phyloP scores from a whole-genome alignment of 2,888 invertebrate genomes.

The Leptodirus hochenwartii region DNA sequence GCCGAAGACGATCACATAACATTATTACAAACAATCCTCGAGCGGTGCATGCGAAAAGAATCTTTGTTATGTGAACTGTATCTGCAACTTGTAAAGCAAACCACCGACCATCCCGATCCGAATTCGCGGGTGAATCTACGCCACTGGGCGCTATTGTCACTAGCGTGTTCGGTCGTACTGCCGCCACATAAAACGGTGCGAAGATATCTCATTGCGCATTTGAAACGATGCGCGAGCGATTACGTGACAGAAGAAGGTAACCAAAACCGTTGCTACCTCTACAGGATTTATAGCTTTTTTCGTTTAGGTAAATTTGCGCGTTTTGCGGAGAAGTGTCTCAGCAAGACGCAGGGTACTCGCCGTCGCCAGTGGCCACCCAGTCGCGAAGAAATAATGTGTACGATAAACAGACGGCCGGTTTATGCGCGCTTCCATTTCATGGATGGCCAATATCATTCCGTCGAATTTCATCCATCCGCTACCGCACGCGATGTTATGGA shows the following conservation, averaged over 20 bases:
- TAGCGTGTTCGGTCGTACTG: slow-evolving; percentile 65
- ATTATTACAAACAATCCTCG: slow-evolving; percentile 75
- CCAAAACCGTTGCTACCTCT: not conserved
- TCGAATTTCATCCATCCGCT: slow-evolving; percentile 89
- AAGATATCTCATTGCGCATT: slow-evolving; percentile 73
- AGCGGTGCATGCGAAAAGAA: slow-evolving; percentile 81
- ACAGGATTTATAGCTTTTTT: not conserved
- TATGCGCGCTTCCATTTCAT: slow-evolving; percentile 83
- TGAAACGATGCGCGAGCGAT: slow-evolving; percentile 75
- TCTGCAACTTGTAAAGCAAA: slow-evolving; percentile 78
- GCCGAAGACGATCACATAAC: slow-evolving; percentile 79
- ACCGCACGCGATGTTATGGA: slow-evolving; percentile 79
- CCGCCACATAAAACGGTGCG: slow-evolving; percentile 75
- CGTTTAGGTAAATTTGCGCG: slow-evolving; percentile 57
- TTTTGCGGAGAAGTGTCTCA: slow-evolving; percentile 75
- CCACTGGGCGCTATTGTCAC: slow-evolving; percentile 79
- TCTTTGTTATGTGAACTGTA: slow-evolving; percentile 76
- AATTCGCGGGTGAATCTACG: slow-evolving; percentile 70
- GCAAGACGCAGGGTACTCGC: slow-evolving; percentile 51
- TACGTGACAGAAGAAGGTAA: slow-evolving; percentile 86
- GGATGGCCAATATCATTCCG: slow-evolving; percentile 87
- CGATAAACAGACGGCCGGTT: slow-evolving; percentile 76
- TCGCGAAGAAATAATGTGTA: slow-evolving; percentile 80
- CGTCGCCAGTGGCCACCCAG: slow-evolving; percentile 83
- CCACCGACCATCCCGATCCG: slow-evolving; percentile 82